Base-by-base conservation (phyloP, 2,888 invertebrate species). In the Ametastegia equiseti region DNA sequence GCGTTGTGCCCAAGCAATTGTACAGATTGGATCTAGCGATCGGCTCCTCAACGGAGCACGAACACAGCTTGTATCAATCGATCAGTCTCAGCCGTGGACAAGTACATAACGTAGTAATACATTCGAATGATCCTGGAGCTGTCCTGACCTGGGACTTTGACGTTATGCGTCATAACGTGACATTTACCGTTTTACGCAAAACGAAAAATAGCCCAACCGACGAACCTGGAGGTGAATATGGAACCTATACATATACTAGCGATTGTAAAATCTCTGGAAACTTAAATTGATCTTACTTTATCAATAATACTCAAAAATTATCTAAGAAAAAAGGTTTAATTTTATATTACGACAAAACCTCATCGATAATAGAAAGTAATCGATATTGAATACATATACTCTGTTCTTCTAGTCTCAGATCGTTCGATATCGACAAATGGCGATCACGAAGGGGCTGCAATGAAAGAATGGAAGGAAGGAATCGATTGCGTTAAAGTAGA, bases 141-240 rank as follows among this genome's bases (percentile, higher is more conserved):
- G 98, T 98, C 82, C 93, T 98, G 65, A 98, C 98, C 33, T 98
- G 98, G 98, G 98, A 98, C 92, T 98, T 98, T 92, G 98, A 98
- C 93, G 97, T 98, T 79, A 93, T 98, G 91, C 95, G 97, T 33
- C 97, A 97, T 89, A 97, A 97, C 92, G 95, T 98, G 86, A 94
- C 95, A 83, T 98, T 98, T 93, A 95, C 96, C 7, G 95, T 98
- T 69, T 94, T 94, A 82, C 92, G 93, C 71, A 93, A 93, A 47
- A 85, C 86, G 4, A 85, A 82, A 63, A 83, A 87, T 50, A 82
- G 81, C 42, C 67, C 36, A 11, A 54, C 50, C 36, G 75, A 75
- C 9, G 75, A 75, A 9, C 7, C 54, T 19, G 54, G 15, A 36
- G 75, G 75, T 75, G 45, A 71, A 45, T 71, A 30, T 30, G 6